Conservation (phyloP, 1,140 invertebrate genomes). For the Drosophila lini region DNA sequence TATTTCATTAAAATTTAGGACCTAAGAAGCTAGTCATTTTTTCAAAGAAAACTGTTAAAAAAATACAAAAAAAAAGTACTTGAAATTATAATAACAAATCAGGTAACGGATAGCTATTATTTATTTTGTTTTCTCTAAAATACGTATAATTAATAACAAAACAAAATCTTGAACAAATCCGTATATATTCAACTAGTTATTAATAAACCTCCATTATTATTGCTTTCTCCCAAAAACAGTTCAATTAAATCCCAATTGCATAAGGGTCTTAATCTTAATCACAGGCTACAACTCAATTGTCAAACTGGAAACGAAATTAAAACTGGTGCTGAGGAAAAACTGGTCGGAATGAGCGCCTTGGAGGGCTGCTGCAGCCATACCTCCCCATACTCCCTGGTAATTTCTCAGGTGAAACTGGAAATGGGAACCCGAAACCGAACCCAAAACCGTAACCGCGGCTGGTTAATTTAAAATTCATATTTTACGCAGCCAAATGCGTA, state of each 20-base stretch:
- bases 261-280: constrained; percentile 36
- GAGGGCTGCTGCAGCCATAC: constrained; percentile 18
- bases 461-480: constrained; percentile 79
- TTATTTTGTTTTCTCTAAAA: neutral
- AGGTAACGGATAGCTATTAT: too few relatives aligned
- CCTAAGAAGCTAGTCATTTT: too few relatives aligned
- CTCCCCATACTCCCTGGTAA: neutral
- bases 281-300: constrained; percentile 63
- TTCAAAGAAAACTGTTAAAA: too few relatives aligned
- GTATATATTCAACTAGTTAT: neutral
- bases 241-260: constrained; percentile 27
- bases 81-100: too few relatives aligned
- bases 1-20: too few relatives aligned
- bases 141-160: neutral
- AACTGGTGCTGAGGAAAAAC: constrained; percentile 26
- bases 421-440: constrained; percentile 11
- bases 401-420: constrained; percentile 32
- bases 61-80: too few relatives aligned
- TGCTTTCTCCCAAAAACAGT: neutral
- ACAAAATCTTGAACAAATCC: neutral
- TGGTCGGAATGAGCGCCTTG: constrained; percentile 22
- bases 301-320: constrained; percentile 32
- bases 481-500: constrained; percentile 59
- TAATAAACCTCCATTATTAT: neutral
- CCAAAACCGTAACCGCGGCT: constrained; percentile 9